phyloP scores from a whole-genome alignment of 2,113 vertebrate species.

The Poeciliopsis retropinna region DNA sequence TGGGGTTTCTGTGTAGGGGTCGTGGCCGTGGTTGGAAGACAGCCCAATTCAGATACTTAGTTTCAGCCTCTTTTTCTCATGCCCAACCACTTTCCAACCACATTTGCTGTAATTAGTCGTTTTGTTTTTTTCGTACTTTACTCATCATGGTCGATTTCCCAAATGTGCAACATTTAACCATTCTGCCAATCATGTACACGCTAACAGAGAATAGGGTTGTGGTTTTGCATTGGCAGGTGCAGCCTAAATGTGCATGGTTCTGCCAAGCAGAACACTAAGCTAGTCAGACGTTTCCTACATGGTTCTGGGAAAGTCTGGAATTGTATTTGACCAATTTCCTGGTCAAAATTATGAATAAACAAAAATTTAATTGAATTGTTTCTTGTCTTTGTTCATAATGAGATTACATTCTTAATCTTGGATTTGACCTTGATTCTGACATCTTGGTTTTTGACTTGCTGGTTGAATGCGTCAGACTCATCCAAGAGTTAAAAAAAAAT shows the following conservation, averaged over 20 bases:
- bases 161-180: background rate
- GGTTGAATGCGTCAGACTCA: background rate
- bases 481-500: too few relatives aligned
- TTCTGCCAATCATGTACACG: background rate
- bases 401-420: too few relatives aligned
- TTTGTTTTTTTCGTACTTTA: background rate
- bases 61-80: slow-evolving; percentile 22
- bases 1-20: slow-evolving; percentile 61
- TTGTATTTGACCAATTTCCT: background rate
- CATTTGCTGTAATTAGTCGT: background rate
- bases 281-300: background rate
- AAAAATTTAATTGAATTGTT: background rate
- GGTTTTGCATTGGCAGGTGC: background rate
- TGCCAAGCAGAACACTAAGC: background rate
- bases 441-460: background rate
- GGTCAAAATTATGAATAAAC: background rate
- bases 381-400: too few relatives aligned
- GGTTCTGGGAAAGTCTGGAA: background rate
- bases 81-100: slow-evolving; percentile 53
- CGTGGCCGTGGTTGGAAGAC: slow-evolving; percentile 41
- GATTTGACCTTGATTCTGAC: too few relatives aligned
- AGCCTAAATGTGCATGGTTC: background rate
- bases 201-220: background rate
- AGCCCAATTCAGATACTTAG: slow-evolving; percentile 6
- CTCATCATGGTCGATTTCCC: slow-evolving; percentile 11